Evolutionary conservation across 2,888 invertebrate genomes (phyloP).

Genomic region (Yponomeuta evonymella): DNA sequence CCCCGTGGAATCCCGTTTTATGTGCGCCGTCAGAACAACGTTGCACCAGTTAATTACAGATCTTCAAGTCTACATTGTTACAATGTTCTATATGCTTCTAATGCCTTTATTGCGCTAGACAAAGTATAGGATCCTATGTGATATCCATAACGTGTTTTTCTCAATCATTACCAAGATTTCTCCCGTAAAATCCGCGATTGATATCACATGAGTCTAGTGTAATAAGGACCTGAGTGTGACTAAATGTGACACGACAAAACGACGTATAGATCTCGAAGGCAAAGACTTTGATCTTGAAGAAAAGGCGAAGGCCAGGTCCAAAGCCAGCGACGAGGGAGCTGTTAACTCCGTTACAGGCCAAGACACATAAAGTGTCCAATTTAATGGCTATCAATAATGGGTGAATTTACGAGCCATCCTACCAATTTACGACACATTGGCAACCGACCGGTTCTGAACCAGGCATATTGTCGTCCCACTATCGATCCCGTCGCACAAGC

Average conservation of each 20-base stretch:
- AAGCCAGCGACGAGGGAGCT: background rate
- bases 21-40: slow-evolving; percentile 5
- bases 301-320: slow-evolving; percentile 14
- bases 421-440: slow-evolving; percentile 67
- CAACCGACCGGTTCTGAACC: slow-evolving; percentile 52
- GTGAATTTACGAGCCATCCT: slow-evolving; percentile 61
- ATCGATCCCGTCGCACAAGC: background rate
- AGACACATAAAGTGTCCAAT: slow-evolving; percentile 58
- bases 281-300: slow-evolving; percentile 6
- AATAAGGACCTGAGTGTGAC: too few species aligned
- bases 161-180: too few species aligned
- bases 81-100: too few species aligned
- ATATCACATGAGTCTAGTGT: background rate
- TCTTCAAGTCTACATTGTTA: too few species aligned
- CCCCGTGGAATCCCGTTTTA: slow-evolving; percentile 9
- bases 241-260: background rate
- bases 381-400: slow-evolving; percentile 67
- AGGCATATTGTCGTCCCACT: slow-evolving; percentile 33
- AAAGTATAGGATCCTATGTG: too few species aligned
- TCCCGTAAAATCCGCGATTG: too few species aligned
- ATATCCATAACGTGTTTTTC: too few species aligned
- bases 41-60: slow-evolving; percentile 2
- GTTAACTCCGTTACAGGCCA: slow-evolving; percentile 33
- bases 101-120: too few species aligned
- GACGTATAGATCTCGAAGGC: background rate